Percentiles rank a stretch among this genome's conserved stretches.
These are phyloP conservation scores for Pocillopora meandrina DNA, from an alignment of 92 coral and sea anemone species.

Conservation along the genomic window DNA sequence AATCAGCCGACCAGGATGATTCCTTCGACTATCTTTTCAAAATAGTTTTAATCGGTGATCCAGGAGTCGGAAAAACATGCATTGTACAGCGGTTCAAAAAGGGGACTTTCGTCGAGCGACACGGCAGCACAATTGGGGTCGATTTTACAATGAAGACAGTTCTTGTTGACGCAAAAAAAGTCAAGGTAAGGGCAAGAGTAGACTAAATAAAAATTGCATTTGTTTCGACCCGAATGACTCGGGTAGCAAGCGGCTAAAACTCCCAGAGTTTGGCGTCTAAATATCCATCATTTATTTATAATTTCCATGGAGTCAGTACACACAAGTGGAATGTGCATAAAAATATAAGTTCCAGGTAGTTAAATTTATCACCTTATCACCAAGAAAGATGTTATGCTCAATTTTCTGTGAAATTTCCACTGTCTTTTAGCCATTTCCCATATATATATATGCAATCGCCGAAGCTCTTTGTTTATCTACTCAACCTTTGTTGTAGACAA, in stretches of 20 bases:
- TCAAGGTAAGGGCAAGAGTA: conserved; percentile 58
- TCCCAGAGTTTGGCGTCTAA: background rate
- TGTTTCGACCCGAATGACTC: background rate
- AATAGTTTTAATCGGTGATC: conserved; percentile 88
- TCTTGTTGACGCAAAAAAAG: conserved; percentile 65
- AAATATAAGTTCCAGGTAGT: no score
- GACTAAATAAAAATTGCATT: background rate
- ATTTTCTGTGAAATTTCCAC: no score
- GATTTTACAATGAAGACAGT: conserved; percentile 87
- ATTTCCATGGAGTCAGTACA: background rate
- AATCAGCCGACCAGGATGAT: conserved; percentile 60
- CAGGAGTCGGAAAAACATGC: conserved; percentile 95
- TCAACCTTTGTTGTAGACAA: no score
- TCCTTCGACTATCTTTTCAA: conserved; percentile 87
- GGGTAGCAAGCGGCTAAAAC: background rate
- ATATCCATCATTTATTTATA: background rate
- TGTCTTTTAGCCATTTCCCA: no score
- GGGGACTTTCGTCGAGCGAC: conserved; percentile 84
- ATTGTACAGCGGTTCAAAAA: conserved; percentile 81
- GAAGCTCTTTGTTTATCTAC: no score
- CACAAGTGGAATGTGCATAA: no score
- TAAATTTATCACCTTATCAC: no score
- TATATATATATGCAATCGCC: no score
- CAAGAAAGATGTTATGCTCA: no score
- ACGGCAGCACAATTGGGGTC: conserved; percentile 89